Conservation (phyloP, 2,888 invertebrate genomes). For the Epsilonema sp. region DNA sequence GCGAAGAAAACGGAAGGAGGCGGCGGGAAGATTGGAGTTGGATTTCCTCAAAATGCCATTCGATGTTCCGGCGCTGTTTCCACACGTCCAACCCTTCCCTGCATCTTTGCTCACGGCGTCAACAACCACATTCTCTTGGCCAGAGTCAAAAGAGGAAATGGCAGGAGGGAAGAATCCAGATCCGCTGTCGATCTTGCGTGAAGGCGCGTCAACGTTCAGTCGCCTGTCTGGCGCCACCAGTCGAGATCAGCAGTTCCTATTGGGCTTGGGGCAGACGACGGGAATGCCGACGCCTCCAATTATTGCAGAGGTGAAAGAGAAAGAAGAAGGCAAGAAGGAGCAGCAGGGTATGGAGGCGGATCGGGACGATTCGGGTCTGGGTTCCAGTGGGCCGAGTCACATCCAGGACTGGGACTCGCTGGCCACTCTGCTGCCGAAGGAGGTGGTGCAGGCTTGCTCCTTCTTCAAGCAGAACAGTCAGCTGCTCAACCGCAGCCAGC, state of each 20-base stretch:
- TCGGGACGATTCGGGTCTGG: constrained; percentile 23
- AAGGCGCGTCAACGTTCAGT: background rate
- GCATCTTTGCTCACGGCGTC: background rate
- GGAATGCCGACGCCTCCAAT: no score
- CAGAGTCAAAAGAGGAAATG: background rate
- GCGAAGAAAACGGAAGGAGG: background rate
- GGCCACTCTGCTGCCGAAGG: constrained; percentile 61
- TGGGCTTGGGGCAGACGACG: no score
- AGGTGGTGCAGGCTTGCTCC: constrained; percentile 34
- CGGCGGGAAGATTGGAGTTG: constrained; percentile 1
- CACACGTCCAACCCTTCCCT: constrained; percentile 7
- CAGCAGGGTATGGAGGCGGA: background rate
- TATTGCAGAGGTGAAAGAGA: no score
- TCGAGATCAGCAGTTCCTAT: no score
- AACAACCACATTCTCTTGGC: background rate
- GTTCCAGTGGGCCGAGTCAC: constrained; percentile 37
- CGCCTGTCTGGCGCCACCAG: background rate
- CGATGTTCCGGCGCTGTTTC: constrained; percentile 6
- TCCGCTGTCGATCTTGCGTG: no score
- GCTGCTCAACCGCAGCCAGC: no score
- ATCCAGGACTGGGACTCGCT: constrained; percentile 82
- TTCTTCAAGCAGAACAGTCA: constrained; percentile 26
- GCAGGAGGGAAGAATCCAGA: background rate
- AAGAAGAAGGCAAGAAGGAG: background rate
- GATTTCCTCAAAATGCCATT: constrained; percentile 6